These are phyloP conservation scores for Podarcis cretensis DNA, from an alignment of 2,113 vertebrate genomes.

Conservation along the genomic window DNA sequence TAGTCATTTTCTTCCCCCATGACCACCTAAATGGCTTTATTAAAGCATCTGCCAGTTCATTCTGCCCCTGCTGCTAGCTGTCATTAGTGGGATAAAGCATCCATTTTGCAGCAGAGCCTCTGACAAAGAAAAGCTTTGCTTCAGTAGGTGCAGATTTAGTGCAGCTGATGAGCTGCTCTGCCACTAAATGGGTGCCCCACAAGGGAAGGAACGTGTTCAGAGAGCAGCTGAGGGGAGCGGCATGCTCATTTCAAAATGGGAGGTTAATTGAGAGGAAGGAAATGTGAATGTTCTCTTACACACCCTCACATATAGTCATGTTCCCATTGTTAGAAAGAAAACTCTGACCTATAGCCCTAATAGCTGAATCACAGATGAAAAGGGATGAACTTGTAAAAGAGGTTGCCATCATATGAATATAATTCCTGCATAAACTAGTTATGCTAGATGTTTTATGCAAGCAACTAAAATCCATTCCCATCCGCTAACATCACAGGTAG, in stretches of 20 bases:
- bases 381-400: background rate
- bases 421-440: background rate
- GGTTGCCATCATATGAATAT: background rate
- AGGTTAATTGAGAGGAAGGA: background rate
- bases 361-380: background rate
- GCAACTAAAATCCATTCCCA: background rate
- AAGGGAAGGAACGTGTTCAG: background rate
- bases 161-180: background rate
- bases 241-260: background rate
- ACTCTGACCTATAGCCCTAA: background rate
- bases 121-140: background rate
- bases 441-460: background rate
- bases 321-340: background rate
- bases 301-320: background rate
- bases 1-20: background rate
- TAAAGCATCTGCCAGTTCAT: background rate
- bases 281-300: background rate
- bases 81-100: background rate
- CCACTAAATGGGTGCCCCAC: background rate
- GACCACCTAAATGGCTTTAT: conserved; percentile 14
- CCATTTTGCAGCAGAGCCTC: background rate
- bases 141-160: background rate
- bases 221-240: background rate
- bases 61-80: background rate
- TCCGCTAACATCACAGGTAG: background rate